phyloP scores from a whole-genome alignment of 2,113 vertebrate genomes.

The Xiphophorus maculatus region DNA sequence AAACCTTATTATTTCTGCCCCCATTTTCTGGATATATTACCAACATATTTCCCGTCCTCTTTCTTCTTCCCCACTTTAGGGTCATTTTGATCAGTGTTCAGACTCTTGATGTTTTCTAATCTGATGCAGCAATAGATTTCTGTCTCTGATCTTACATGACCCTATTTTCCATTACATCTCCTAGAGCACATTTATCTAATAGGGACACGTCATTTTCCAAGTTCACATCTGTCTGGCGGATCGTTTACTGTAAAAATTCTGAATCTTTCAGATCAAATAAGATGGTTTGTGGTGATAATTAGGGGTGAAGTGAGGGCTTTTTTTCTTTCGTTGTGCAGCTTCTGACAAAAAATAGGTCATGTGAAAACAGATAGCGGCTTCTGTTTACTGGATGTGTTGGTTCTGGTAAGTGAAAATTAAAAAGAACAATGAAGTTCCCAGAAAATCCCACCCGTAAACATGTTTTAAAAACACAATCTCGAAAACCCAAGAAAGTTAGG shows the following conservation, averaged over 20 bases:
- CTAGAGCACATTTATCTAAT: conserved; percentile 60
- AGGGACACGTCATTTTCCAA: conserved; percentile 55
- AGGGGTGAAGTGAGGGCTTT: conserved; percentile 24
- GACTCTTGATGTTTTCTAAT: conserved; percentile 68
- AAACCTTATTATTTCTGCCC: conserved; percentile 18
- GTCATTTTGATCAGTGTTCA: conserved; percentile 50
- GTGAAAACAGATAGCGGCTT: conserved; percentile 23
- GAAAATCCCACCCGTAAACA: conserved; percentile 26
- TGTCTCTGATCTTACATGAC: conserved; percentile 64
- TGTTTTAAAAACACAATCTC: neutral
- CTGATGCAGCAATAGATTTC: conserved; percentile 71
- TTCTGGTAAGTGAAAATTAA: conserved; percentile 25
- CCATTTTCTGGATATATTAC: conserved; percentile 38
- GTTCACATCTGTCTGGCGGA: conserved; percentile 51
- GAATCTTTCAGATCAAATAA: conserved; percentile 40
- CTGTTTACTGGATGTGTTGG: conserved; percentile 44
- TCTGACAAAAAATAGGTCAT: conserved; percentile 41
- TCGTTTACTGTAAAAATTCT: conserved; percentile 62
- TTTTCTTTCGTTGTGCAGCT: conserved; percentile 37
- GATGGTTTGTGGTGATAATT: conserved; percentile 53
- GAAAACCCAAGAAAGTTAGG: neutral
- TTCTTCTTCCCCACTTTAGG: conserved; percentile 6
- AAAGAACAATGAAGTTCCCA: conserved; percentile 32
- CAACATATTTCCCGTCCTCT: conserved; percentile 39
- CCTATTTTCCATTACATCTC: conserved; percentile 71